These are phyloP conservation scores for Stomorhina lunata DNA, from an alignment of 2,888 invertebrate species.

Conservation along the genomic window DNA sequence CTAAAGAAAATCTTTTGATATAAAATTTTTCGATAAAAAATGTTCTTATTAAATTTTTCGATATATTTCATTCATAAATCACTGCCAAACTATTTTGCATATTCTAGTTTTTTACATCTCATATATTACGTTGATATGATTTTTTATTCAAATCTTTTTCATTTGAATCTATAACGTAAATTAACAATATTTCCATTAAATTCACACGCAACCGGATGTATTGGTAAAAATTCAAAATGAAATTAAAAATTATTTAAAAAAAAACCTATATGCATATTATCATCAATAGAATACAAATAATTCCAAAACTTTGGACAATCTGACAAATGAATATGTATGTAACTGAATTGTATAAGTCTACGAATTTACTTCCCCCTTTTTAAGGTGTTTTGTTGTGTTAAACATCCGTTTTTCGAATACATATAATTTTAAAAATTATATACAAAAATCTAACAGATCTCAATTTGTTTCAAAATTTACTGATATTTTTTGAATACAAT, in stretches of 20 bases:
- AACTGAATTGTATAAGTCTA: too few species aligned
- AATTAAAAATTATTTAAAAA: neutral
- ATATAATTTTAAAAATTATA: conserved; percentile 57
- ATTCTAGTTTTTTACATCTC: conserved; percentile 1
- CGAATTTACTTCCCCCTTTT: conserved; percentile 36
- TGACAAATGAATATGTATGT: too few species aligned
- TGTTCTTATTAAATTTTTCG: conserved; percentile 9
- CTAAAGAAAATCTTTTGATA: conserved; percentile 1
- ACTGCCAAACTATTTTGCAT: conserved; percentile 31
- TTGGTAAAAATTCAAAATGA: conserved; percentile 20
- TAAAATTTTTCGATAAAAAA: neutral
- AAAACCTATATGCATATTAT: conserved; percentile 5
- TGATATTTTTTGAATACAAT: too few species aligned
- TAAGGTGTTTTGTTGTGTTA: conserved; percentile 53
- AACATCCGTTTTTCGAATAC: conserved; percentile 56
- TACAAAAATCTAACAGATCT: neutral
- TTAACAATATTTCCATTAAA: conserved; percentile 56
- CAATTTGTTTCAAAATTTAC: neutral
- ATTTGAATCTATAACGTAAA: conserved; percentile 53
- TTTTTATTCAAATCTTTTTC: neutral
- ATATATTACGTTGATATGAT: neutral
- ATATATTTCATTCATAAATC: conserved; percentile 53
- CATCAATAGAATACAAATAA: conserved; percentile 24
- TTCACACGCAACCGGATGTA: conserved; percentile 66
- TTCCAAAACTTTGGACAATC: conserved; percentile 15